A percentile compares a stretch with the other conserved stretches of the same genome.
These are phyloP conservation scores for Psilopsiagon aymara DNA, from an alignment of 2,113 vertebrate genomes.

Conservation along the genomic window DNA sequence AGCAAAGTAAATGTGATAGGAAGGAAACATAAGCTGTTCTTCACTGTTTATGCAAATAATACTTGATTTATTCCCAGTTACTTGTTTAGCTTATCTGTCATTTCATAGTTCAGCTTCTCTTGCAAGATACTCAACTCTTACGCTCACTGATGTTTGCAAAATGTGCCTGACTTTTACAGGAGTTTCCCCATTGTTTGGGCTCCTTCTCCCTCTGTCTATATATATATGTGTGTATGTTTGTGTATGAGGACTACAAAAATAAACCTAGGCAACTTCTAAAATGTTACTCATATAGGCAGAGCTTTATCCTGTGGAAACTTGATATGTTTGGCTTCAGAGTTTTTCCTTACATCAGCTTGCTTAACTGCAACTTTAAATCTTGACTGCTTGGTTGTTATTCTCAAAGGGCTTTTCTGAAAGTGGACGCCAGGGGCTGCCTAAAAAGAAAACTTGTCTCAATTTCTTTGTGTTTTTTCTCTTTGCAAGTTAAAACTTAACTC, in stretches of 20 bases:
- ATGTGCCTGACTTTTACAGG: neutral
- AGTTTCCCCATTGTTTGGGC: neutral
- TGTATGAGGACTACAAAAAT: neutral
- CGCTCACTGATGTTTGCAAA: neutral
- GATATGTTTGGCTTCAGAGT: neutral
- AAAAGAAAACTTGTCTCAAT: constrained; percentile 1
- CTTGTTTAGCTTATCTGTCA: neutral
- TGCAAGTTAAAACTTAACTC: neutral
- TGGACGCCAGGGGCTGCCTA: neutral
- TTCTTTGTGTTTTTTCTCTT: neutral
- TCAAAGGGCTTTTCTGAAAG: neutral
- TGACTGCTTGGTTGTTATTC: neutral
- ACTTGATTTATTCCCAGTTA: neutral
- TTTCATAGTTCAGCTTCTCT: neutral
- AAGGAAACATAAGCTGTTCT: neutral
- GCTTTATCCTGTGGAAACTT: neutral
- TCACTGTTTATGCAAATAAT: neutral
- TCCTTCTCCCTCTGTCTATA: neutral
- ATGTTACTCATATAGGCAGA: neutral
- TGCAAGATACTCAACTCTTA: neutral
- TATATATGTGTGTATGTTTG: accelerated
- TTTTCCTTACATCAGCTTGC: neutral
- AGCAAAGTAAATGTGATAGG: neutral
- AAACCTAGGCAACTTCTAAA: neutral
- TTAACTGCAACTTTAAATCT: neutral